Conservation (phyloP, 2,888 invertebrate species). For the Drosophila rubida region DNA sequence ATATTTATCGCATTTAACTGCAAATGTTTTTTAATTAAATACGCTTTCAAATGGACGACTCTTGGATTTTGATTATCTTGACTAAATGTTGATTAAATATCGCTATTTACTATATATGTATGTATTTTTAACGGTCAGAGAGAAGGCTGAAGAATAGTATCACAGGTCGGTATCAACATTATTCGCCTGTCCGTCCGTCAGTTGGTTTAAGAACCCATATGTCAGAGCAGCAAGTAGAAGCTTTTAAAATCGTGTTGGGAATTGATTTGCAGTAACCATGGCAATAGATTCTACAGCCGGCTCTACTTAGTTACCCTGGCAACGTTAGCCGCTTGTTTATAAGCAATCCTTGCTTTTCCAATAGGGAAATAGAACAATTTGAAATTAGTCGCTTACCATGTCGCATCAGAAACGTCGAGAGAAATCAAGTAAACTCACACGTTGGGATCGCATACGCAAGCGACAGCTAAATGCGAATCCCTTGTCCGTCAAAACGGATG, state of each 20-base stretch:
- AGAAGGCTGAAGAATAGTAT: too few species aligned
- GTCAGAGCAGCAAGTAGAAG: too few species aligned
- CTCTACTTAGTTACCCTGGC: slow-evolving; percentile 49
- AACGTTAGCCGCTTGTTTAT: slow-evolving; percentile 56
- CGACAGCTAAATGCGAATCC: slow-evolving; percentile 69
- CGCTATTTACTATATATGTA: background rate
- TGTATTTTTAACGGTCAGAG: background rate
- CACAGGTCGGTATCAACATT: too few species aligned
- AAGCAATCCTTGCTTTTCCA: slow-evolving; percentile 11
- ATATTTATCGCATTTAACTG: slow-evolving; percentile 76
- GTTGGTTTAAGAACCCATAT: too few species aligned
- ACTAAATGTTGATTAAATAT: background rate
- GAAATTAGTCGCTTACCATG: slow-evolving; percentile 36
- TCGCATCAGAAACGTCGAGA: slow-evolving; percentile 60
- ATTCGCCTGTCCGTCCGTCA: too few species aligned
- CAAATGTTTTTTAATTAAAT: slow-evolving; percentile 52
- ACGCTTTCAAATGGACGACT: slow-evolving; percentile 58
- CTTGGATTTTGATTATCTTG: background rate
- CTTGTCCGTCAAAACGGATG: slow-evolving; percentile 74
- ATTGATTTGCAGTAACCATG: background rate
- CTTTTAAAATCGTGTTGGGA: too few species aligned
- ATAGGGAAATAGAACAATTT: background rate
- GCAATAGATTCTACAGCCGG: slow-evolving; percentile 14
- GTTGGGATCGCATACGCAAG: slow-evolving; percentile 85
- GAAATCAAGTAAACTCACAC: slow-evolving; percentile 79